Base-by-base conservation (phyloP, 2,797 vertebrate species). In the Hyperoplus lanceolatus region DNA sequence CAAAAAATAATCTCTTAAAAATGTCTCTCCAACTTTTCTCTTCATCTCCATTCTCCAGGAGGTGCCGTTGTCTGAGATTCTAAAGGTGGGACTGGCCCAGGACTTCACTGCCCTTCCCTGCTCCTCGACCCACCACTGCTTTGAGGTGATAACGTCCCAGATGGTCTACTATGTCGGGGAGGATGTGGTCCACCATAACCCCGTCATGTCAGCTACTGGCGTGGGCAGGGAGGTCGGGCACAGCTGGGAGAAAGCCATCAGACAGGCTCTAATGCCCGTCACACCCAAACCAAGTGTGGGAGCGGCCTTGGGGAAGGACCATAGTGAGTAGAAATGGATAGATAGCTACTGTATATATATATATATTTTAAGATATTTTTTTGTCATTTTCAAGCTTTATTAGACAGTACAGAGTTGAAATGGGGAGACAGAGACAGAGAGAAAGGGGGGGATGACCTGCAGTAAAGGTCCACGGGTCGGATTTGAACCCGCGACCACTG, bases 181-280 rank as follows among this genome's bases (percentile, higher is more conserved):
- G 91, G 96, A 97, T 88, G 95, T 36, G 90, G 94, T 38, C 55
- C 38, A 78, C 65, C 94, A 96, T 87, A 96, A 92, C 90, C 96
- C 96, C 5, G 90, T 90, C 66, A 93, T 97, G 87, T 95, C 95
- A 56, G 95, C 96, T 60, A 93, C 96, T 0, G 97, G 97, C 62
- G 95, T 97, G 71, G 97, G 97, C 64, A 93, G 95, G 62, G 96
- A 97, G 8, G 96, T 97, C 82, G 96, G 96, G 29, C 96, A 94
- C 80, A 94, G 95, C 93, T 98, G 97, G 97, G 97, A 98, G 93
- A 97, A 97, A 90, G 97, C 97, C 87, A 96, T 98, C 86, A 92
- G 97, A 51, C 97, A 98, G 87, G 97, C 97, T 36, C 96, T 98
- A 92, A 98, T 98, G 97, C 97, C 97, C 45, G 97, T 98, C 81